phyloP scores from a whole-genome alignment of 2,113 vertebrate species.

The Callipepla californica region DNA sequence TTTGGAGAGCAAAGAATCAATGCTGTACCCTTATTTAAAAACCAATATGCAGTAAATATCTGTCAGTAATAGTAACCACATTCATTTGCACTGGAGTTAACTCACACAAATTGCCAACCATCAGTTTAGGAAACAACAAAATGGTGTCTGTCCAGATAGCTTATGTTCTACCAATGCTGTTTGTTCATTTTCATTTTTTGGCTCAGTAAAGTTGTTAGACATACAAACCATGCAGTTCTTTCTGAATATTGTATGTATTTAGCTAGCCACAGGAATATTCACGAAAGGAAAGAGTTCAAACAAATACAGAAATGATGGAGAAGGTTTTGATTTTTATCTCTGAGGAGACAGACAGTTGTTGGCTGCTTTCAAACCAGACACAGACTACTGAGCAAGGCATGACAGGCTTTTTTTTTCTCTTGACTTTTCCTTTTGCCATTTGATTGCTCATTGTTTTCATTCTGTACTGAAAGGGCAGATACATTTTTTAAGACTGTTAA shows the following conservation, averaged over 20 bases:
- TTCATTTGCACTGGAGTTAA: slow-evolving; percentile 33
- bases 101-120: not conserved
- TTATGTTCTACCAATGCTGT: not conserved
- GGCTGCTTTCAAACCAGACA: slow-evolving; percentile 15
- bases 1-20: slow-evolving; percentile 57
- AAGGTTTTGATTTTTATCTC: slow-evolving; percentile 24
- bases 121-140: not conserved
- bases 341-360: not conserved
- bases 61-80: not conserved
- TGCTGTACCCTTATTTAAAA: slow-evolving; percentile 72
- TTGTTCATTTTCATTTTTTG: not conserved
- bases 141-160: not conserved
- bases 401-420: not conserved
- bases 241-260: not conserved
- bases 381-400: not conserved
- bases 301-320: not conserved
- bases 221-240: not conserved
- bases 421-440: not conserved
- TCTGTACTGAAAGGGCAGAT: not conserved
- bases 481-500: not conserved
- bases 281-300: not conserved
- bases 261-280: not conserved
- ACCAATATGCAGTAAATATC: slow-evolving; percentile 68
- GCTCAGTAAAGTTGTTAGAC: not conserved
- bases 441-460: slow-evolving; percentile 26